Conservation (phyloP, 2,888 invertebrate genomes). For the Merodon equestris region DNA sequence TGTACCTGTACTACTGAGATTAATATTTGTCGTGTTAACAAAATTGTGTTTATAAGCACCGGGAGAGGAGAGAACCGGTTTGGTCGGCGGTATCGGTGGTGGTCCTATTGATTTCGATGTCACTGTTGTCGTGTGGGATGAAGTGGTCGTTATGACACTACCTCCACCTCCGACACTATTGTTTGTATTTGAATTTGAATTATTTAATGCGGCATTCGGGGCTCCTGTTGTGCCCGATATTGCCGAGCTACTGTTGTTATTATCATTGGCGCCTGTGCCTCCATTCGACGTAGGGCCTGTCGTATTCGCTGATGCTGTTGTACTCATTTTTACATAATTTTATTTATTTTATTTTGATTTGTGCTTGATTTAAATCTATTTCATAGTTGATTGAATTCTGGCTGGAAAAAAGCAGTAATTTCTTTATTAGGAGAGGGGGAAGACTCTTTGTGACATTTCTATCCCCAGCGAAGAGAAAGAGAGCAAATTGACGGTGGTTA, state of each 20-base stretch:
- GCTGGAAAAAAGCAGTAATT: slow-evolving; percentile 43
- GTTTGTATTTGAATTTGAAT: slow-evolving; percentile 54
- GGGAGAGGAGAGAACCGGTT: slow-evolving; percentile 72
- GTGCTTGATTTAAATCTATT: slow-evolving; percentile 36
- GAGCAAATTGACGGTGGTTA: slow-evolving; percentile 27
- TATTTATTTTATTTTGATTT: slow-evolving; percentile 8
- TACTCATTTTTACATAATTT: slow-evolving; percentile 65
- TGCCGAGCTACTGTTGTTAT: slow-evolving; percentile 45
- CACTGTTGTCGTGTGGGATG: slow-evolving; percentile 59
- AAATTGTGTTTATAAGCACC: slow-evolving; percentile 73
- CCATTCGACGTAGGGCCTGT: slow-evolving; percentile 50
- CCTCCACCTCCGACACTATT: slow-evolving; percentile 7
- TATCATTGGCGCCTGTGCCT: slow-evolving; percentile 48
- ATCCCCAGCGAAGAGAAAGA: slow-evolving; percentile 53
- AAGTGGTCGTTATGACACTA: background rate
- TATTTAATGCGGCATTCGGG: slow-evolving; percentile 31
- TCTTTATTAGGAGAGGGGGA: slow-evolving; percentile 38
- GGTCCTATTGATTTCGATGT: slow-evolving; percentile 70
- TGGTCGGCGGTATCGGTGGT: slow-evolving; percentile 72
- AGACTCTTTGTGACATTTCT: slow-evolving; percentile 29
- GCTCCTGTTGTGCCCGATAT: slow-evolving; percentile 1
- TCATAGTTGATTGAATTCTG: slow-evolving; percentile 49
- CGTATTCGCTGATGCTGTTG: slow-evolving; percentile 59
- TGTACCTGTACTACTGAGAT: slow-evolving; percentile 70
- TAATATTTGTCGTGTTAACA: slow-evolving; percentile 71